Evolutionary conservation across 1,140 invertebrate species (phyloP).

Genomic region (Pseudomyrmex cubaensis): DNA sequence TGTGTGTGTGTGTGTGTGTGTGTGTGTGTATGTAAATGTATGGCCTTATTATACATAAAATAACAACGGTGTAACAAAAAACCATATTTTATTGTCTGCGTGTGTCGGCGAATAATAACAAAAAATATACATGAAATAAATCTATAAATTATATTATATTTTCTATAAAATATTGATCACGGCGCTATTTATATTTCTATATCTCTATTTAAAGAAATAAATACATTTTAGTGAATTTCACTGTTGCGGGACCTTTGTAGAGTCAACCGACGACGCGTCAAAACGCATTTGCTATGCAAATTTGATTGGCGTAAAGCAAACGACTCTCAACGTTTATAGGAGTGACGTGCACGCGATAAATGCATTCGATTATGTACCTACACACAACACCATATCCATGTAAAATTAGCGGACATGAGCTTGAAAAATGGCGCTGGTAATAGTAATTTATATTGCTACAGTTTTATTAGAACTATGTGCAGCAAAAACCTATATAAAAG

Average conservation of each 20-base stretch:
- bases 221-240: constrained; percentile 39
- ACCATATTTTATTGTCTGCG: constrained; percentile 41
- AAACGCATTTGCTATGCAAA: constrained; percentile 59
- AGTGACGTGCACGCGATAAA: constrained; percentile 51
- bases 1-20: no score
- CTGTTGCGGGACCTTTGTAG: constrained; percentile 43
- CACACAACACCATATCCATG: constrained; percentile 33
- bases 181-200: constrained; percentile 8
- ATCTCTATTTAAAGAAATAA: constrained; percentile 33
- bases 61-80: constrained; percentile 44
- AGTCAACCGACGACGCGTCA: constrained; percentile 52
- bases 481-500: neutral
- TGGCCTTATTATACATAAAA: constrained; percentile 40
- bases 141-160: constrained; percentile 38
- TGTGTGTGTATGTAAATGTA: neutral
- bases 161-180: constrained; percentile 9
- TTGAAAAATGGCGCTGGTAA: constrained; percentile 28
- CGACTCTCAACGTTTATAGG: constrained; percentile 52
- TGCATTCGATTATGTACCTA: constrained; percentile 54
- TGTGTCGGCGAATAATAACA: constrained; percentile 44
- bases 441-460: constrained; percentile 9
- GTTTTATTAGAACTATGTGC: constrained; percentile 3
- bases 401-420: constrained; percentile 22
- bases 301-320: constrained; percentile 58
- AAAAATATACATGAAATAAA: constrained; percentile 54